Percentiles rank a stretch among this genome's conserved stretches.
phyloP scores from a whole-genome alignment of 2,113 vertebrate genomes.

The Taurulus bubalis region DNA sequence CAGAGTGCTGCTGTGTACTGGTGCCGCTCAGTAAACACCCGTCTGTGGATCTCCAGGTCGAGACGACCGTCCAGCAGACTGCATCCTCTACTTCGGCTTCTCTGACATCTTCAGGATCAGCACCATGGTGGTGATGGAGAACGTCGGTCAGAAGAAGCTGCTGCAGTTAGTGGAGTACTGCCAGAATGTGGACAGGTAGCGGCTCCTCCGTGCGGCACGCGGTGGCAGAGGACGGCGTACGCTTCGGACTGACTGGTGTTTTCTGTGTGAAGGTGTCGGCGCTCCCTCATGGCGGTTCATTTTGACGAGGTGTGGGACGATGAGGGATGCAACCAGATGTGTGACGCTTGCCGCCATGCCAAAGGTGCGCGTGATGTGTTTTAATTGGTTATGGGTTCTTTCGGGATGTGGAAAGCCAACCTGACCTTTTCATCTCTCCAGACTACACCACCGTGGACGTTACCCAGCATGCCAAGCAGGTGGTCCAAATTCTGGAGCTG shows the following conservation, averaged over 20 bases:
- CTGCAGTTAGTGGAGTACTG: constrained; percentile 96
- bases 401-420: background rate
- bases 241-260: background rate
- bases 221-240: fast-evolving
- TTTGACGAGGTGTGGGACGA: constrained; percentile 97
- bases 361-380: constrained; percentile 72
- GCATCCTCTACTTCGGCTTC: constrained; percentile 94
- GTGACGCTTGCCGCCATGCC: constrained; percentile 89
- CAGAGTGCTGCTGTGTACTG: background rate
- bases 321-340: constrained; percentile 91
- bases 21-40: background rate
- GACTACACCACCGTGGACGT: constrained; percentile 86
- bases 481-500: constrained; percentile 89
- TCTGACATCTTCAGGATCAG: constrained; percentile 95
- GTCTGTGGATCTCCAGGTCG: constrained; percentile 83
- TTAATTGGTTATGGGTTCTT: background rate
- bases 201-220: background rate
- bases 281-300: constrained; percentile 92
- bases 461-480: constrained; percentile 85
- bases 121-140: constrained; percentile 99
- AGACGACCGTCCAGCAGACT: constrained; percentile 92
- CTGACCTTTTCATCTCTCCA: constrained; percentile 44
- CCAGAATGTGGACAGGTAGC: constrained; percentile 87
- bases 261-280: constrained; percentile 89
- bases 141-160: constrained; percentile 94